These are phyloP conservation scores for Takifugu rubripes DNA, from an alignment of 2,797 vertebrate species.

Conservation along the genomic window DNA sequence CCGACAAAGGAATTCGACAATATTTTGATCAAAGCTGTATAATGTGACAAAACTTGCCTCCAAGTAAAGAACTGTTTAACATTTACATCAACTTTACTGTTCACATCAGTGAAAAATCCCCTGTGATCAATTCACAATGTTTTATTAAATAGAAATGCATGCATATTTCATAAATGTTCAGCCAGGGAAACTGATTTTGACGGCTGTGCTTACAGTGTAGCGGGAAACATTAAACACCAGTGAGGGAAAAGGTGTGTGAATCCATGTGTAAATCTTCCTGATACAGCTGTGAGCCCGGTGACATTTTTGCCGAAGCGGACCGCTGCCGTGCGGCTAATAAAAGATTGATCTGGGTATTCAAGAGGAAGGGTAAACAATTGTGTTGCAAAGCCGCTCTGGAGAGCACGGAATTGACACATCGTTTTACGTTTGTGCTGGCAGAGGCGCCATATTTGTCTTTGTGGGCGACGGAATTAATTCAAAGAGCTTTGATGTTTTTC, in stretches of 20 bases:
- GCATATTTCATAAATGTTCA: slow-evolving; percentile 33
- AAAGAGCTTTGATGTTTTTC: slow-evolving; percentile 69
- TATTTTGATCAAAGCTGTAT: neutral
- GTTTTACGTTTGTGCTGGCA: slow-evolving; percentile 64
- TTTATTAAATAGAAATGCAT: slow-evolving; percentile 32
- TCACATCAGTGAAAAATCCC: neutral
- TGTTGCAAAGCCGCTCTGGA: slow-evolving; percentile 55
- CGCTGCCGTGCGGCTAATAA: slow-evolving; percentile 43
- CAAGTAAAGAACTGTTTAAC: neutral
- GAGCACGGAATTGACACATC: slow-evolving; percentile 63
- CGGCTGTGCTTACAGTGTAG: neutral
- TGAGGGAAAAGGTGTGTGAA: slow-evolving; percentile 16
- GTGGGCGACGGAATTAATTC: slow-evolving; percentile 66
- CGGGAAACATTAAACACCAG: too few species aligned
- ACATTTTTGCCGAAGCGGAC: slow-evolving; percentile 47
- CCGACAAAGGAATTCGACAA: neutral
- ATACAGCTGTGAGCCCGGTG: slow-evolving; percentile 17
- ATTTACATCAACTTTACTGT: neutral
- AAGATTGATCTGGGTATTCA: slow-evolving; percentile 66
- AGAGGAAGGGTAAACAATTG: slow-evolving; percentile 65
- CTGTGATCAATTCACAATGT: neutral
- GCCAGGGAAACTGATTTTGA: slow-evolving; percentile 29
- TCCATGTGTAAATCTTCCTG: slow-evolving; percentile 25
- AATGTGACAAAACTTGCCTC: neutral
- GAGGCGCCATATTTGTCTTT: slow-evolving; percentile 67